phyloP scores from a whole-genome alignment of 2,888 invertebrate genomes.

The Baronia brevicornis region DNA sequence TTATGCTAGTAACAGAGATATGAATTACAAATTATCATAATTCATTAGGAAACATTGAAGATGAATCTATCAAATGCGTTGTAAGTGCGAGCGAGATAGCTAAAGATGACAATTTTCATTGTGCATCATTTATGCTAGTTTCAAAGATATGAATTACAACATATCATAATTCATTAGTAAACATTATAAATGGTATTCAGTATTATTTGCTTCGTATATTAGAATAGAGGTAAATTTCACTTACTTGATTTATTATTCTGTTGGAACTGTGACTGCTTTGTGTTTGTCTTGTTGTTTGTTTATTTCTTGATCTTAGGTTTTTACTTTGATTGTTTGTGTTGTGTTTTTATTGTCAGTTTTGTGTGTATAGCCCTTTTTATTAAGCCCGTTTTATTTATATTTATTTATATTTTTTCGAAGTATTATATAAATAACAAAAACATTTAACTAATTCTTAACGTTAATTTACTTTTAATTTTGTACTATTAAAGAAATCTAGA shows the following conservation, averaged over 20 bases:
- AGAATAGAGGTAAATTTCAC: too few relatives aligned
- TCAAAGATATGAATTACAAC: too few relatives aligned
- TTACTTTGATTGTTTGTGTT: too few relatives aligned
- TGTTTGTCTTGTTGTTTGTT: constrained; percentile 25
- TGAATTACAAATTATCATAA: too few relatives aligned
- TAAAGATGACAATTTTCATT: constrained; percentile 33
- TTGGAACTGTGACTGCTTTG: constrained; percentile 5
- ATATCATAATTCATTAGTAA: too few relatives aligned
- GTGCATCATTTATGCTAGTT: background rate
- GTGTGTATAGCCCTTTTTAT: constrained; percentile 48
- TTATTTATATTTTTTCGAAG: constrained; percentile 68
- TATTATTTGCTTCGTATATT: too few relatives aligned
- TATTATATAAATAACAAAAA: constrained; percentile 70
- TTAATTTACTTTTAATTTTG: constrained; percentile 72
- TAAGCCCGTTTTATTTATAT: constrained; percentile 62
- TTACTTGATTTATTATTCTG: constrained; percentile 11
- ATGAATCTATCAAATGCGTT: constrained; percentile 18
- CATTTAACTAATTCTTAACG: constrained; percentile 69
- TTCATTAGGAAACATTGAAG: too few relatives aligned
- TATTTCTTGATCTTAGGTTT: too few relatives aligned
- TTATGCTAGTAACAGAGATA: too few relatives aligned
- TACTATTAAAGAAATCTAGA: constrained; percentile 74
- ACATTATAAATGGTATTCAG: background rate
- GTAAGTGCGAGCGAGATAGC: constrained; percentile 54
- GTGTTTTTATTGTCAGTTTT: constrained; percentile 55